These are phyloP conservation scores for Ceratina calcarata DNA, from an alignment of 1,140 invertebrate species.

Conservation along the genomic window DNA sequence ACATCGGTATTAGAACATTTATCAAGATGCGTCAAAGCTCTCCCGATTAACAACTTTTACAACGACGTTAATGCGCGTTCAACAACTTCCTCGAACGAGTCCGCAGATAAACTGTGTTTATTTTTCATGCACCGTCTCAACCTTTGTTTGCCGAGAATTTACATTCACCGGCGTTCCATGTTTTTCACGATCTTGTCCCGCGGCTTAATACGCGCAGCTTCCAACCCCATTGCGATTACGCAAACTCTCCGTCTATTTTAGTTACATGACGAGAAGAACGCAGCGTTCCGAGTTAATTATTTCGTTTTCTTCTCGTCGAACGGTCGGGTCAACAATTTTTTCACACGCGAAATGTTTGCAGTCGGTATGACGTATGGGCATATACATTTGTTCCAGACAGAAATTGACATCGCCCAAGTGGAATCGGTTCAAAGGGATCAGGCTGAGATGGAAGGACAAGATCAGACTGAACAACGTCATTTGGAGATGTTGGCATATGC, in stretches of 20 bases:
- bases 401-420: constrained; percentile 99
- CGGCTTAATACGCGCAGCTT: not conserved
- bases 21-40: not conserved
- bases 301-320: too few species aligned
- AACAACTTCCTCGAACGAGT: constrained; percentile 12
- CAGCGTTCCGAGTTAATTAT: too few species aligned
- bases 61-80: not conserved
- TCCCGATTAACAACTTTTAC: constrained; percentile 21
- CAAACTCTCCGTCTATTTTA: too few species aligned
- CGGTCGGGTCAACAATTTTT: too few species aligned
- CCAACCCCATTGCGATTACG: too few species aligned
- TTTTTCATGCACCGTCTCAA: not conserved
- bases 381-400: constrained; percentile 88
- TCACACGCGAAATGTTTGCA: not conserved
- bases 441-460: constrained; percentile 98
- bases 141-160: not conserved
- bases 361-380: constrained; percentile 67
- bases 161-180: too few species aligned
- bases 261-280: too few species aligned
- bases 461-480: constrained; percentile 99
- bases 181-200: not conserved
- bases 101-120: constrained; percentile 6
- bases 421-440: constrained; percentile 99
- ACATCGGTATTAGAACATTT: not conserved
- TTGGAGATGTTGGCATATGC: constrained; percentile 99